Base-by-base conservation (phyloP, 2,113 vertebrate species). In the Sylvietta virens region DNA sequence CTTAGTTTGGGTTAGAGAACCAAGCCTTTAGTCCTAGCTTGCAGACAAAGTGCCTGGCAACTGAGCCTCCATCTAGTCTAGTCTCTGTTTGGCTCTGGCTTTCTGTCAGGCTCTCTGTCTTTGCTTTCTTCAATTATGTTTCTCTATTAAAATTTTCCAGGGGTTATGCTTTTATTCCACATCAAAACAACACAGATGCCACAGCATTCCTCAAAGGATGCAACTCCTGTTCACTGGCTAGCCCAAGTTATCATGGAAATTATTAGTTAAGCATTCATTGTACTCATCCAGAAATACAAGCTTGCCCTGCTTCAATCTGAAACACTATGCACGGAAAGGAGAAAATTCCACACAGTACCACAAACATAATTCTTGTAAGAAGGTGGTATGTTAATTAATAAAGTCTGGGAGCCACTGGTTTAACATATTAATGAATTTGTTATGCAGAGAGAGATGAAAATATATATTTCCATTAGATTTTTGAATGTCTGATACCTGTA, bases 371-470 rank as follows among this genome's bases (percentile, higher is more conserved):
- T 80, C 47, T 83, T 92, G 71, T 58, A 95, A 77, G 82, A 77
- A 90, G 35, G 78, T 92, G 86, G 77, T 96, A 95, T 95, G 95
- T 67, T 96, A 96, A 95, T 94, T 94, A 95, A 94, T 94, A 57
- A 92, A 95, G 83, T 81, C 77, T 94, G 60, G 61, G 86, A 96
- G 61, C 91, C 90, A 79, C 83, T 87, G 53, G 20, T 87, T 95
- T 96, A 95, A 76, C 78, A 89, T 95, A 61, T 57, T 95, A 89
- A 91, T 92, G 65, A 87, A 91, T 89, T 94, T 81, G 12, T 91
- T 92, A 69, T 30, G 65, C 82, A 95, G 80, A 92, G 39, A 92
- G 39, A 92, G 77, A 91, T 89, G 16, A 73, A 91, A 95, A 84
- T 73, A 92, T 92, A 30, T 10, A 65, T 85, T 88, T 94, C 40